Evolutionary conservation across 2,113 vertebrate genomes (phyloP).

Genomic region (Neopipo cinnamomea): DNA sequence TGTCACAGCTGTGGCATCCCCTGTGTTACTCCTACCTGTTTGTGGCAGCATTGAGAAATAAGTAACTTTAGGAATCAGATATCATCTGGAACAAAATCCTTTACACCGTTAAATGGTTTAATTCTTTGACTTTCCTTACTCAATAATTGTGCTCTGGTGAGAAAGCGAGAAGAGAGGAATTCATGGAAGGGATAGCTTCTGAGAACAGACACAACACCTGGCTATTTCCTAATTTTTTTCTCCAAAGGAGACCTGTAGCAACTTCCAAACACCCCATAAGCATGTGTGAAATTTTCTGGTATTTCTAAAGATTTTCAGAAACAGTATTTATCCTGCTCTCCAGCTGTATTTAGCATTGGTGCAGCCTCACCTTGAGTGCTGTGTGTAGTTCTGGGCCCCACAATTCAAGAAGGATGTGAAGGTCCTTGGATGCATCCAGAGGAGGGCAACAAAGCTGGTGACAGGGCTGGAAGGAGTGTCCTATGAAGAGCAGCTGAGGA

Average conservation of each 20-base stretch:
- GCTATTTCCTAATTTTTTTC: neutral
- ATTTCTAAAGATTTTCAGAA: neutral
- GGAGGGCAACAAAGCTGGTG: neutral
- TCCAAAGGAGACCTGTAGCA: neutral
- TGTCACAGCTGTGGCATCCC: neutral
- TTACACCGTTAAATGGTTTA: neutral
- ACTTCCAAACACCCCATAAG: fast-evolving
- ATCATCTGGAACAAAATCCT: neutral
- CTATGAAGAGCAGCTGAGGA: neutral
- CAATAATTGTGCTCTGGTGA: neutral
- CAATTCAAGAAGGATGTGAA: neutral
- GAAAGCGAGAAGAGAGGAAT: neutral
- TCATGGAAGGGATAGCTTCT: neutral
- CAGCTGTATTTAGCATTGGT: neutral
- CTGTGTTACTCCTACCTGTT: neutral
- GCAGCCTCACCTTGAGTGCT: neutral
- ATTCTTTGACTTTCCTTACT: neutral
- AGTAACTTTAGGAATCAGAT: neutral
- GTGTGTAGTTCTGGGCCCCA: neutral
- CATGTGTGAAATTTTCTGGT: neutral
- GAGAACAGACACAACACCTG: neutral
- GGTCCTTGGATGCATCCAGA: neutral
- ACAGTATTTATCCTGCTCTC: neutral
- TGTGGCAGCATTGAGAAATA: neutral
- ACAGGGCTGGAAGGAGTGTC: neutral